A percentile compares a stretch with the other conserved stretches of the same genome.
phyloP scores from a whole-genome alignment of 2,797 vertebrate species.

The Morus bassanus region DNA sequence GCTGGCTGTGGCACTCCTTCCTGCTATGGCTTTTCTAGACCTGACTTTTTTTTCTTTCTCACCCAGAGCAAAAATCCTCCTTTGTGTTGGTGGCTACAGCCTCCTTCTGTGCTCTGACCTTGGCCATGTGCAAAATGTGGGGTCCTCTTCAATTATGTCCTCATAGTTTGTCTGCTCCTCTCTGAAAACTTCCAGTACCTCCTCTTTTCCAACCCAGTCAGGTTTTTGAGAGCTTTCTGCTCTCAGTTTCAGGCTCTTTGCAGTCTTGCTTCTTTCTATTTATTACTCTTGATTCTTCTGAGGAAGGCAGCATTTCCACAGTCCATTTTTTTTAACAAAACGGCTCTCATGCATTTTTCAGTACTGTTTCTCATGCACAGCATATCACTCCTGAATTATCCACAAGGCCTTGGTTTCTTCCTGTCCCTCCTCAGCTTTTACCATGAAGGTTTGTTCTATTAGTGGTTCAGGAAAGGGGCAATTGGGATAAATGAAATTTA shows the following conservation, averaged over 20 bases:
- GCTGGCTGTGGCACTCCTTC: not conserved
- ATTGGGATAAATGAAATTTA: not conserved
- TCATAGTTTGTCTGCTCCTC: fast-evolving
- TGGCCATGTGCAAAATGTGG: fast-evolving
- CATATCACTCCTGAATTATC: not conserved
- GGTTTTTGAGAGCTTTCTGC: not conserved
- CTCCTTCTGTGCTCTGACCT: not conserved
- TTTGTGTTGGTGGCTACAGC: not conserved
- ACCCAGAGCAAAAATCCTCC: not conserved
- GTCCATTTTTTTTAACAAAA: not conserved
- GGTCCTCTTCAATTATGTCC: not conserved
- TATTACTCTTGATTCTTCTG: not conserved
- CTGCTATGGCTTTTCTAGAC: not conserved
- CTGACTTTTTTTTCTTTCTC: not conserved
- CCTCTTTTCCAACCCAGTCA: not conserved
- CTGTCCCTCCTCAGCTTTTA: not conserved
- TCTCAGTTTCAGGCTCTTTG: not conserved
- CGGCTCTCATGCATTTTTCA: slow-evolving; percentile 9
- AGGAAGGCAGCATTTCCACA: not conserved
- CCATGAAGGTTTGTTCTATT: not conserved
- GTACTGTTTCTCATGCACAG: not conserved
- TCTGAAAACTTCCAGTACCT: not conserved
- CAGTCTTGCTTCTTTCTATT: not conserved
- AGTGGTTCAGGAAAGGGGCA: slow-evolving; percentile 1
- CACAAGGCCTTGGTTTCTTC: not conserved